Percentiles rank a stretch among this genome's conserved stretches.
These are phyloP conservation scores for Triops cancriformis DNA, from an alignment of 1,140 invertebrate species.

Conservation along the genomic window DNA sequence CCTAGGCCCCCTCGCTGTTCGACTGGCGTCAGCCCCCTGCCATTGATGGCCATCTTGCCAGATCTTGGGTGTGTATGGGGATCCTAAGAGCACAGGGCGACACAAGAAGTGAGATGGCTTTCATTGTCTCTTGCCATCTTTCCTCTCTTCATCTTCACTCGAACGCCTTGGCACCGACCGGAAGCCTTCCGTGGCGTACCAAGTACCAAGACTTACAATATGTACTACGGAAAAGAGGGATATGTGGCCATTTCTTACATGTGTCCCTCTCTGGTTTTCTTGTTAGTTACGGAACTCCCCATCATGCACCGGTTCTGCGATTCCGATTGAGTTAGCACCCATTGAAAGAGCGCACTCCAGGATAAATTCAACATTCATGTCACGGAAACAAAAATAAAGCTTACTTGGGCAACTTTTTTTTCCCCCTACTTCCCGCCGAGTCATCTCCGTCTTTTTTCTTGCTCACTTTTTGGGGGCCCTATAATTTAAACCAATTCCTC, in stretches of 20 bases:
- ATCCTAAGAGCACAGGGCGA: background rate
- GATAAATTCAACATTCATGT: constrained; percentile 5
- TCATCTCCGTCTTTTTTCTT: background rate
- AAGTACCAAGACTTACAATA: background rate
- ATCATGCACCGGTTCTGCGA: background rate
- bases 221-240: background rate
- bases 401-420: background rate
- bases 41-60: constrained; percentile 2
- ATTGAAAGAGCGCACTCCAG: background rate
- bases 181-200: background rate
- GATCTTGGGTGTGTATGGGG: background rate
- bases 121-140: constrained; percentile 4
- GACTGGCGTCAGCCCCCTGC: constrained; percentile 7
- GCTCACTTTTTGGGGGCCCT: background rate
- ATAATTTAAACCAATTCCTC: background rate
- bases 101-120: background rate
- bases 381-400: constrained; percentile 6
- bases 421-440: background rate
- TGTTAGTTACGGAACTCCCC: background rate
- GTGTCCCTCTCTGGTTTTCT: background rate
- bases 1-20: background rate
- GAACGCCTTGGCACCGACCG: background rate
- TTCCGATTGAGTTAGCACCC: constrained; percentile 11
- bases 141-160: background rate
- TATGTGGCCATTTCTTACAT: background rate